Evolutionary conservation across 1,140 invertebrate genomes (phyloP), one percentile per base, ranked within the genome.

Genomic region (Pachypeltis micranthus): DNA sequence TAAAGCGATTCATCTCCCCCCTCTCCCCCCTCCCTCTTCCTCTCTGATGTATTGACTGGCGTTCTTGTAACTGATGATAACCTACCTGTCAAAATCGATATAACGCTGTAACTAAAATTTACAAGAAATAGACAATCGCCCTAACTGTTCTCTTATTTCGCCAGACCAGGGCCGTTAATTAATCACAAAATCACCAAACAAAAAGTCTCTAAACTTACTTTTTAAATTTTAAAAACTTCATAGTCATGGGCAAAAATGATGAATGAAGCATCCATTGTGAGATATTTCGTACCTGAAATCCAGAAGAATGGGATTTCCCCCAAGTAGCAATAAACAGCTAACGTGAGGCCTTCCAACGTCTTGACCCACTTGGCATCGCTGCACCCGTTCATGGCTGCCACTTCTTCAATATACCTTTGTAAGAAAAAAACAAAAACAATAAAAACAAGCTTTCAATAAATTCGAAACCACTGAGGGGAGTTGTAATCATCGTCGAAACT

Each of bases 241-340:
- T n/a, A 21, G n/a, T n/a, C 7, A 64, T 29, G n/a, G 58, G 3
- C 25, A 10, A 58, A n/a, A n/a, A n/a, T n/a, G n/a, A n/a, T n/a
- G n/a, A n/a, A n/a, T n/a, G n/a, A n/a, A n/a, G n/a, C n/a, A n/a
- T n/a, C n/a, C n/a, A n/a, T n/a, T n/a, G n/a, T n/a, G 51, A 23
- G 21, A 12, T 54, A 12, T 23, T 23, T 69, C 70, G 70, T 72
- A 78, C 84, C 83, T n/a, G 90, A 91, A 14, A 91, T 70, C 71
- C 93, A 92, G 75, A 94, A 89, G 68, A 93, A 91, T 0, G 90
- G 90, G 63, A 93, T 73, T 75, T 95, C 91, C 19, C 93, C 93
- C 24, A 83, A 75, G 68, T 93, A 86, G 67, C 86, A 90, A 71
- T 93, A 88, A 55, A 93, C 80, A 2, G 83, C 83, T 69, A 86